Conservation (phyloP, 2,113 vertebrate genomes). For the Erpornis zantholeuca region DNA sequence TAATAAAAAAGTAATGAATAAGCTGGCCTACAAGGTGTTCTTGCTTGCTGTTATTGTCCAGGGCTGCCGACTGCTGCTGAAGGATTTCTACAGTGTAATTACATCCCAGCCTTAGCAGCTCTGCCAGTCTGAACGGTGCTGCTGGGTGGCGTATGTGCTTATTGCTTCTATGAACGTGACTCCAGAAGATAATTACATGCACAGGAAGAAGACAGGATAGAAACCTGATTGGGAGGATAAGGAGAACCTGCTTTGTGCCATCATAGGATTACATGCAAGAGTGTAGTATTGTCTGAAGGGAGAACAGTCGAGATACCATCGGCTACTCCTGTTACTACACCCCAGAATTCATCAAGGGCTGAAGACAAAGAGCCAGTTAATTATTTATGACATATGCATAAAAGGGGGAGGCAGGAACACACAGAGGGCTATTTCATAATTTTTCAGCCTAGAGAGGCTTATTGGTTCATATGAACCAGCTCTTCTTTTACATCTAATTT, state of each 20-base stretch:
- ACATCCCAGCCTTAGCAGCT: background rate
- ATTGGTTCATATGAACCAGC: background rate
- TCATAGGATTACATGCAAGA: background rate
- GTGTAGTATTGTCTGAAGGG: background rate
- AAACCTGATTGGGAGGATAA: background rate
- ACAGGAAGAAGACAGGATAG: background rate
- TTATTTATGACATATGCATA: conserved; percentile 6
- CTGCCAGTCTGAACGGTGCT: background rate
- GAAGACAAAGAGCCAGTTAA: conserved; percentile 15
- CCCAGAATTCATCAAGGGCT: background rate
- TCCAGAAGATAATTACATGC: background rate
- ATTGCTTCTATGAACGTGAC: background rate
- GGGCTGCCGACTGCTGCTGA: background rate
- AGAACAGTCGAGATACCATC: background rate
- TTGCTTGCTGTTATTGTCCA: background rate
- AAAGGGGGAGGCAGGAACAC: background rate
- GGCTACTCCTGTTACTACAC: background rate
- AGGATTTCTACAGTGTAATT: background rate
- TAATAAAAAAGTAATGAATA: background rate
- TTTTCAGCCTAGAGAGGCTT: background rate
- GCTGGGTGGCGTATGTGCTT: background rate
- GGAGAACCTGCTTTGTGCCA: background rate
- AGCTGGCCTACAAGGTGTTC: background rate
- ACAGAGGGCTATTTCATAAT: background rate
- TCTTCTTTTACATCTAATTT: conserved; percentile 5